Evolutionary conservation across 2,888 invertebrate genomes (phyloP).

Genomic region (Drosophila basisetae): DNA sequence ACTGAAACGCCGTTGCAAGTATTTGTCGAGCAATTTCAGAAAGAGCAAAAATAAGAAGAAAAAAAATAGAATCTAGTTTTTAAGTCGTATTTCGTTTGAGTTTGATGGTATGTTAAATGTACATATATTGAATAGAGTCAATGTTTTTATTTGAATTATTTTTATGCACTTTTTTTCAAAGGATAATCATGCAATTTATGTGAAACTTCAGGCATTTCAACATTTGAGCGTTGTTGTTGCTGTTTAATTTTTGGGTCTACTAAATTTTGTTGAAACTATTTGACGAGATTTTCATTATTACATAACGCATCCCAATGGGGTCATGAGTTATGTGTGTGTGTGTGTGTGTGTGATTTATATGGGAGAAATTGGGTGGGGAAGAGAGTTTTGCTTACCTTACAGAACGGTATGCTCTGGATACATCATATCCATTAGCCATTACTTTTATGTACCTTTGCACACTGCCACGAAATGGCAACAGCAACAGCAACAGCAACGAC

Average conservation of each 20-base stretch:
- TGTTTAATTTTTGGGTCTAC: neutral
- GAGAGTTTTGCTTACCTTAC: slow-evolving; percentile 38
- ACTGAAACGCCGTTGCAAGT: slow-evolving; percentile 72
- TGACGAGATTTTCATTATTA: slow-evolving; percentile 37
- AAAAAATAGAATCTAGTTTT: neutral
- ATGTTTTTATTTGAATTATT: slow-evolving; percentile 4
- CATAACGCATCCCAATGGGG: slow-evolving; percentile 31
- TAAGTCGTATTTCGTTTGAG: neutral
- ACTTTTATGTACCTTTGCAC: slow-evolving; percentile 71
- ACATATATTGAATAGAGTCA: neutral
- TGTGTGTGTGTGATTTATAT: slow-evolving; percentile 40
- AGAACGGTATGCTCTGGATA: slow-evolving; percentile 32
- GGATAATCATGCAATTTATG: slow-evolving; percentile 6
- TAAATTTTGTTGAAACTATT: slow-evolving; percentile 28
- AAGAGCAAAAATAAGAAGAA: neutral
- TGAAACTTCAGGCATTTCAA: slow-evolving; percentile 12
- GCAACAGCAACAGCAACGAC: slow-evolving; percentile 11
- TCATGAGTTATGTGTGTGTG: slow-evolving; percentile 19
- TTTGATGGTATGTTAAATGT: neutral
- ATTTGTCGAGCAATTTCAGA: slow-evolving; percentile 57
- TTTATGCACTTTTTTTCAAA: neutral
- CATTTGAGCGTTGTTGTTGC: neutral
- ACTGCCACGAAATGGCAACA: slow-evolving; percentile 45
- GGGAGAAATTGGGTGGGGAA: neutral
- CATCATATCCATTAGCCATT: slow-evolving; percentile 74